Percentiles rank a stretch among this genome's conserved stretches.
Evolutionary conservation across 1,140 invertebrate genomes (phyloP).

Genomic region (Uloborus diversus): DNA sequence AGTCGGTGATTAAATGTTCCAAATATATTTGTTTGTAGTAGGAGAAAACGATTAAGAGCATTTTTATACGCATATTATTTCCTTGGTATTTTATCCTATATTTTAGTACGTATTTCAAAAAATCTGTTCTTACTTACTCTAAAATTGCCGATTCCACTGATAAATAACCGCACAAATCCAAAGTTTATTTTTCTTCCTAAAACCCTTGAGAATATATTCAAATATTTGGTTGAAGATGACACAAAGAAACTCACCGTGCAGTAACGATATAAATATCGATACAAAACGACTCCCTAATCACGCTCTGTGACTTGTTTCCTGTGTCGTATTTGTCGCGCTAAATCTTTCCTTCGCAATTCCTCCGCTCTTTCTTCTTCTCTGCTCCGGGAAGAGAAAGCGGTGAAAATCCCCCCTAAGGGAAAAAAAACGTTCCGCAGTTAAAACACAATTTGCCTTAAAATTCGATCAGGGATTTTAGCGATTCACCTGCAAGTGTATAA

Average conservation of each 20-base stretch:
- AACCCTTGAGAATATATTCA: too few species aligned
- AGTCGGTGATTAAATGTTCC: too few species aligned
- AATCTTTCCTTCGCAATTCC: slow-evolving; percentile 26
- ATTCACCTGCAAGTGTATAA: slow-evolving; percentile 20
- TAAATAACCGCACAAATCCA: too few species aligned
- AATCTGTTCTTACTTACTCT: too few species aligned
- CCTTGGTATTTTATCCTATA: too few species aligned
- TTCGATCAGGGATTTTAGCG: slow-evolving; percentile 30
- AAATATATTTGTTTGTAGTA: too few species aligned
- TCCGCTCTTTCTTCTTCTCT: background rate
- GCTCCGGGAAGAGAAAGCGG: slow-evolving; percentile 10
- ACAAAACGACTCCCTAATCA: slow-evolving; percentile 29
- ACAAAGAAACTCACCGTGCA: background rate
- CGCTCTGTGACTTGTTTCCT: slow-evolving; percentile 26
- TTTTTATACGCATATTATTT: too few species aligned
- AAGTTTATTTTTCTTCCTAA: too few species aligned
- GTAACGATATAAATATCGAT: slow-evolving; percentile 50
- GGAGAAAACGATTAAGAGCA: too few species aligned
- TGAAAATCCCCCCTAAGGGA: slow-evolving; percentile 13
- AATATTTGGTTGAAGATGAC: too few species aligned
- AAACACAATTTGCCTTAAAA: slow-evolving; percentile 52
- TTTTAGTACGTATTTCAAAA: too few species aligned
- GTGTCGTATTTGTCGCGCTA: slow-evolving; percentile 21
- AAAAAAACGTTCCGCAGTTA: slow-evolving; percentile 26
- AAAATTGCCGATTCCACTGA: too few species aligned